Evolutionary conservation across 2,113 vertebrate species (phyloP), one percentile per base, ranked within the genome.

Genomic region (Xiphophorus maculatus): DNA sequence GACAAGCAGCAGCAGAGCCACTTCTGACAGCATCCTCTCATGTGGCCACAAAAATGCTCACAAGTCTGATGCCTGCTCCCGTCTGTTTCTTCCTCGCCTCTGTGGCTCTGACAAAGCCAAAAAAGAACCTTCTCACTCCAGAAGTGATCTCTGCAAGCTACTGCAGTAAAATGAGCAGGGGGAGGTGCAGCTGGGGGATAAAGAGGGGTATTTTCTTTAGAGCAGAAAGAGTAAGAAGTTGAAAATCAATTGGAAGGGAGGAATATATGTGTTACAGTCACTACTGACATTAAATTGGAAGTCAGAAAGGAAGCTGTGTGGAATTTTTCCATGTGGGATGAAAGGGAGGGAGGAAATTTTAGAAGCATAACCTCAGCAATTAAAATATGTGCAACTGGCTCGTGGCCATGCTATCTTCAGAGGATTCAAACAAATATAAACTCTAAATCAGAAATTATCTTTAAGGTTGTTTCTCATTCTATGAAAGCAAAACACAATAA

Each of bases 91-190:
- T 83, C 92, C 93, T 91, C 69, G 71, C 77, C 67, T 69, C 77
- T 81, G 85, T 64, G 76, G 84, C 82, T 81, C 82, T 35, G 83
- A 83, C 61, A 89, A 91, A 79, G 80, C 84, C 89, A 32, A 80
- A 48, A 68, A 87, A 74, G 76, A 87, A 28, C 42, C 73, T 74
- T 81, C 80, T 86, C 78, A 83, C 80, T 85, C 67, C 76, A 58
- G 63, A 76, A 71, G 94, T 94, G 88, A 84, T 92, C 92, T 94
- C 93, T 88, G 92, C 90, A 30, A 88, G 94, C 91, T 94, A 93
- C 84, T 77, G 95, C 94, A 94, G 96, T 95, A 96, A 97, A 95
- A 91, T 95, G 96, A 97, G 96, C 95, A 93, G 92, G 93, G 84
- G 92, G 91, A 91, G 89, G 91, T 76, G 79, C 85, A 84, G 87